Percentiles rank a stretch among this genome's conserved stretches.
Conservation (phyloP, 2,113 vertebrate species). For the Gobius niger region DNA sequence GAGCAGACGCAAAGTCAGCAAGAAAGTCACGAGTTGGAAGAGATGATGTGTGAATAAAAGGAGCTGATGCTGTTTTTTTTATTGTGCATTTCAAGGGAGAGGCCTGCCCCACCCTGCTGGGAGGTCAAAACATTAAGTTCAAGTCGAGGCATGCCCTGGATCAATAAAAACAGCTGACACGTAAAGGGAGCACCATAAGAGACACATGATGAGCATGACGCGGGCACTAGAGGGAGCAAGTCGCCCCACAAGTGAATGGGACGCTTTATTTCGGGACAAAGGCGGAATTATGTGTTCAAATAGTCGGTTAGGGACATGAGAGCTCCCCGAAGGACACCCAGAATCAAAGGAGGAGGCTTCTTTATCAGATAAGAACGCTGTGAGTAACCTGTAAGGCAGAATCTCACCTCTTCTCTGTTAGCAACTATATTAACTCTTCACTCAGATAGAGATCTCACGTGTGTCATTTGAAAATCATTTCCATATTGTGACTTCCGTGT, state of each 20-base stretch:
- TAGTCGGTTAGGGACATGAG: not conserved
- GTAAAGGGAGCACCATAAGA: too few relatives aligned
- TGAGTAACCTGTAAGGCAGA: conserved; percentile 20
- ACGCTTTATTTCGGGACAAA: conserved; percentile 15
- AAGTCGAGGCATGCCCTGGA: conserved; percentile 21
- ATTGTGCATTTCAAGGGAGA: conserved; percentile 24
- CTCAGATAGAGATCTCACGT: not conserved
- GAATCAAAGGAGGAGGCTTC: not conserved
- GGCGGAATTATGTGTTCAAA: conserved; percentile 13
- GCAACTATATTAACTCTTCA: not conserved
- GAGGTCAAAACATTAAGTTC: conserved; percentile 4
- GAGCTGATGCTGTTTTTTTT: conserved; percentile 58
- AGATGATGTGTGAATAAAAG: conserved; percentile 42
- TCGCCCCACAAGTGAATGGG: conserved; percentile 16
- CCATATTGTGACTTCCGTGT: not conserved
- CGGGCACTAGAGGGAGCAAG: conserved; percentile 53
- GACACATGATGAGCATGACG: not conserved
- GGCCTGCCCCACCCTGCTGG: not conserved
- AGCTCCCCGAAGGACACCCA: not conserved
- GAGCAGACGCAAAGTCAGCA: conserved; percentile 34
- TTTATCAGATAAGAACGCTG: not conserved
- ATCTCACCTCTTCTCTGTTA: not conserved
- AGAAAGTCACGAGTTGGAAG: not conserved
- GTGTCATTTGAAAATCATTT: too few relatives aligned
- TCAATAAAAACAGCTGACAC: conserved; percentile 30